Percentiles rank a stretch among this genome's conserved stretches.
phyloP scores from a whole-genome alignment of 1,140 invertebrate genomes.

The Glossosoma conforme region DNA sequence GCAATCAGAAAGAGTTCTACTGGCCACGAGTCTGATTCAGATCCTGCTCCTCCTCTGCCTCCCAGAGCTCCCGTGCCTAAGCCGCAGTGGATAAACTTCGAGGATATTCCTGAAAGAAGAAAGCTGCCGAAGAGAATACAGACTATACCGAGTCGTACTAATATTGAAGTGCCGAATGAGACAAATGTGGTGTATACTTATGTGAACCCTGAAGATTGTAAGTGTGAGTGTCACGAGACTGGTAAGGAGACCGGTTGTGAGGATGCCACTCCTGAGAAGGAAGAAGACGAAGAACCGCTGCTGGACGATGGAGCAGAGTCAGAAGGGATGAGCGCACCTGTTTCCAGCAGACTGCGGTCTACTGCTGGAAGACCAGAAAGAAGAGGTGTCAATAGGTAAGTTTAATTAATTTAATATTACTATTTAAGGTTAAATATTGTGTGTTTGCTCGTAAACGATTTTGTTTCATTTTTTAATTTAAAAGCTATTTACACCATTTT shows the following conservation, averaged over 20 bases:
- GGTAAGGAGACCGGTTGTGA: slow-evolving; percentile 33
- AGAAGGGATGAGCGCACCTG: slow-evolving; percentile 26
- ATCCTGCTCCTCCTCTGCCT: slow-evolving; percentile 47
- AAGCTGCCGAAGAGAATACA: slow-evolving; percentile 75
- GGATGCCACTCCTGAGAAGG: slow-evolving; percentile 27
- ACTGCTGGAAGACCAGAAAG: slow-evolving; percentile 15
- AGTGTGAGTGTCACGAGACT: slow-evolving; percentile 74
- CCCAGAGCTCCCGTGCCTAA: slow-evolving; percentile 47
- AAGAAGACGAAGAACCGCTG: slow-evolving; percentile 37
- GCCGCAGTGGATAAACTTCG: slow-evolving; percentile 76
- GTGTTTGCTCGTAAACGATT: not conserved
- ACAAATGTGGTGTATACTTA: slow-evolving; percentile 60
- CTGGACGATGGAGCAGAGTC: slow-evolving; percentile 29
- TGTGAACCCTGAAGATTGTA: slow-evolving; percentile 77
- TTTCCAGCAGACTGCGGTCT: slow-evolving; percentile 12
- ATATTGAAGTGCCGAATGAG: slow-evolving; percentile 34
- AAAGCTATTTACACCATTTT: not conserved
- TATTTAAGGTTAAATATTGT: not conserved
- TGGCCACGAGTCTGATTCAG: slow-evolving; percentile 22
- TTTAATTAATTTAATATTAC: not conserved
- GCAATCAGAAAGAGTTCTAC: slow-evolving; percentile 23
- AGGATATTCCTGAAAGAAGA: slow-evolving; percentile 74
- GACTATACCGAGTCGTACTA: slow-evolving; percentile 57
- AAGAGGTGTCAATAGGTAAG: slow-evolving; percentile 21
- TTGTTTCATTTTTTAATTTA: not conserved